Evolutionary conservation across 2,888 invertebrate genomes (phyloP).

Genomic region (Drosophila mettleri): DNA sequence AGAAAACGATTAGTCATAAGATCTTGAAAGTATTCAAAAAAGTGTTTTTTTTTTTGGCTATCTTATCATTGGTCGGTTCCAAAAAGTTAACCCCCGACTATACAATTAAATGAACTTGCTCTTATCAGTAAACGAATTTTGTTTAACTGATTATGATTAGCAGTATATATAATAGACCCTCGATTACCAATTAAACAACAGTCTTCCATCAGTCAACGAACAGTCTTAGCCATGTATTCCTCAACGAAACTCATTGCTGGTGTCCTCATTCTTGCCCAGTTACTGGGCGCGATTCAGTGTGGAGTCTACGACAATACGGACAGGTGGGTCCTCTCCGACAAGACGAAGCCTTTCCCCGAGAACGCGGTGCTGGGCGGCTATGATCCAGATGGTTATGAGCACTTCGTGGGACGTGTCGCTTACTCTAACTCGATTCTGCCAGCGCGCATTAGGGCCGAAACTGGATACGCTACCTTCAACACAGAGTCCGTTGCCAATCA

Average conservation of each 20-base stretch:
- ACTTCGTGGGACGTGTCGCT: conserved; percentile 47
- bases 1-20: not conserved
- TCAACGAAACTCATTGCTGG: conserved; percentile 12
- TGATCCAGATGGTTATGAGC: conserved; percentile 54
- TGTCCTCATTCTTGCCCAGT: conserved; percentile 34
- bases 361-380: conserved; percentile 51
- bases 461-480: conserved; percentile 36
- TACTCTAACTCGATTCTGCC: conserved; percentile 33
- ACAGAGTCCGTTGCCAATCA: not conserved
- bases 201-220: conserved; percentile 1
- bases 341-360: conserved; percentile 31
- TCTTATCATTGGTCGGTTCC: conserved; percentile 17
- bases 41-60: not conserved
- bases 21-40: not conserved
- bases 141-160: not conserved
- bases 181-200: not conserved
- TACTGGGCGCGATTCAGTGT: conserved; percentile 40
- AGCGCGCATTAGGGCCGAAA: conserved; percentile 57
- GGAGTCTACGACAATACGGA: conserved; percentile 44
- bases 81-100: not conserved
- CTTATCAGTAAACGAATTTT: conserved; percentile 21
- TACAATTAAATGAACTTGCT: not conserved
- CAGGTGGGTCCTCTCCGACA: conserved; percentile 34
- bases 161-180: not conserved
- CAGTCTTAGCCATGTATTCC: conserved; percentile 40